phyloP scores from a whole-genome alignment of 2,797 vertebrate genomes.

The Characodon lateralis region DNA sequence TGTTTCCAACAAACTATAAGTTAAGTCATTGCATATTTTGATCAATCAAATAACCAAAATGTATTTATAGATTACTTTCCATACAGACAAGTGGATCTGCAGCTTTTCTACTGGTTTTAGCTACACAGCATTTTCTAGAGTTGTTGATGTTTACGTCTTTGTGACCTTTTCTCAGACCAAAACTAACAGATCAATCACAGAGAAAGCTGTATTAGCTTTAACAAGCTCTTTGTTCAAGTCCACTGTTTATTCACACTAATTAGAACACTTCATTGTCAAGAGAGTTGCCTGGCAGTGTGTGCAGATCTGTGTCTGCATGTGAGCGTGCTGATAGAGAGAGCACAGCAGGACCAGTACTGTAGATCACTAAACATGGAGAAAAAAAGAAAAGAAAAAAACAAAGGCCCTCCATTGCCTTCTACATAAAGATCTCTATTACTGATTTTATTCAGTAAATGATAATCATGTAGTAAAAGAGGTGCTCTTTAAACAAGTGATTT shows the following conservation, averaged over 20 bases:
- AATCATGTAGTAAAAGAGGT: slow-evolving; percentile 16
- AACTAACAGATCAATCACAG: slow-evolving; percentile 55
- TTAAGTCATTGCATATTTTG: neutral
- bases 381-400: slow-evolving; percentile 42
- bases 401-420: slow-evolving; percentile 14
- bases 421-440: slow-evolving; percentile 20
- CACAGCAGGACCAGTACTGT: slow-evolving; percentile 34
- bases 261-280: slow-evolving; percentile 68
- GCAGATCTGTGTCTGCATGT: slow-evolving; percentile 8
- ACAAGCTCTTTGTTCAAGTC: slow-evolving; percentile 54
- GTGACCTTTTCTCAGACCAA: slow-evolving; percentile 47
- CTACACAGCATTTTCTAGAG: neutral
- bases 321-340: slow-evolving; percentile 36
- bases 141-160: slow-evolving; percentile 27
- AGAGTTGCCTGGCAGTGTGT: slow-evolving; percentile 48
- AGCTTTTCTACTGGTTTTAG: slow-evolving; percentile 1
- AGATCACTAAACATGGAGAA: slow-evolving; percentile 21
- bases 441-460: slow-evolving; percentile 32
- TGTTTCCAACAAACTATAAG: neutral
- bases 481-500: slow-evolving; percentile 33
- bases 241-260: slow-evolving; percentile 70
- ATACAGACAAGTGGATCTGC: neutral
- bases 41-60: neutral
- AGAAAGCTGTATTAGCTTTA: slow-evolving; percentile 53
- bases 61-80: neutral